These are phyloP conservation scores for Struthio camelus DNA, from an alignment of 2,113 vertebrate genomes.

Conservation along the genomic window DNA sequence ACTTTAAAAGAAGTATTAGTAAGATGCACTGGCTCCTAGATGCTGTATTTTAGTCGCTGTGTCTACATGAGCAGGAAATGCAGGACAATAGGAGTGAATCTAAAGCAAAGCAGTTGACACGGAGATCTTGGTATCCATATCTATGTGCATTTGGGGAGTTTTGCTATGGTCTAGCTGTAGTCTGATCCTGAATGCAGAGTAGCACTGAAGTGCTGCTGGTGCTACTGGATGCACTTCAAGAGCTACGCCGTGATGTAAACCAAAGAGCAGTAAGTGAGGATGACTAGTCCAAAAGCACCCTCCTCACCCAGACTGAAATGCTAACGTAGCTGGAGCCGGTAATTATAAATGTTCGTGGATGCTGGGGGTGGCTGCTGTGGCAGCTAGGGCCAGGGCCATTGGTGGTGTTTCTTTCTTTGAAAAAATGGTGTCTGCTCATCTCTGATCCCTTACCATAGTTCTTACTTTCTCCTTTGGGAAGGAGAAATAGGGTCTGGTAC, in stretches of 20 bases:
- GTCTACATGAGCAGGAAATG: not conserved
- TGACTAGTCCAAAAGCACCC: not conserved
- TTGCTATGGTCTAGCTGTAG: not conserved
- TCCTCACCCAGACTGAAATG: not conserved
- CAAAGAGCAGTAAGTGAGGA: not conserved
- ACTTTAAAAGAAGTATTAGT: not conserved
- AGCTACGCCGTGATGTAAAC: accelerated
- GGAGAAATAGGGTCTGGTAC: not conserved
- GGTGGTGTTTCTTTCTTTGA: accelerated
- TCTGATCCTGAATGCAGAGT: not conserved
- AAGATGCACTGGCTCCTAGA: not conserved
- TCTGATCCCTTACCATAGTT: not conserved
- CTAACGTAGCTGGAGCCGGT: not conserved
- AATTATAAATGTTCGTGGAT: not conserved
- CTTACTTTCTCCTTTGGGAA: not conserved
- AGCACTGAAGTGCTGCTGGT: not conserved
- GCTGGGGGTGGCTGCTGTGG: too few species aligned
- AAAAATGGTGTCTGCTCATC: not conserved
- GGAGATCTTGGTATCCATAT: accelerated
- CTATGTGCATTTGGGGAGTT: not conserved
- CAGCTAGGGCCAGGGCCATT: not conserved
- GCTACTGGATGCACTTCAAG: accelerated
- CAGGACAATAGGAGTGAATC: not conserved
- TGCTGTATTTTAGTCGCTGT: accelerated
- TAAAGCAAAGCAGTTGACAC: not conserved